A percentile compares a stretch with the other conserved stretches of the same genome.
These are phyloP conservation scores for Nephrotoma guestfalica DNA, from an alignment of 2,888 invertebrate genomes.

Conservation along the genomic window DNA sequence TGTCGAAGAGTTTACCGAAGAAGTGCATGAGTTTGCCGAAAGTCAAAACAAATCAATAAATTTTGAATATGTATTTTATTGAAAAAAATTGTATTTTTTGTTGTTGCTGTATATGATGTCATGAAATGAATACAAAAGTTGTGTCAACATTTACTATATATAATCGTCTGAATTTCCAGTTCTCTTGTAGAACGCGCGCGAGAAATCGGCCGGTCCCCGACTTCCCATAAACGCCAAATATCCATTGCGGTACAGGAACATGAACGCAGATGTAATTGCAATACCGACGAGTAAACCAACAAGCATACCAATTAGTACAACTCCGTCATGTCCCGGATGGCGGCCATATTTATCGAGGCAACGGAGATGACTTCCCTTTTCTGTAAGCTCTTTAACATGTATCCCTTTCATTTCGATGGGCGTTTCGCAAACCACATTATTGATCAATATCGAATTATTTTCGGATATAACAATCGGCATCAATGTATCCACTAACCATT, in stretches of 20 bases:
- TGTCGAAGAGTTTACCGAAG: neutral
- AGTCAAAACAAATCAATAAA: neutral
- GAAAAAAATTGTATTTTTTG: neutral
- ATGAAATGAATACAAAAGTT: neutral
- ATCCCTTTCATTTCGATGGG: conserved; percentile 49
- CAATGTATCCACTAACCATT: conserved; percentile 57
- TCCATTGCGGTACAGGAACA: conserved; percentile 47
- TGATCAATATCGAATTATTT: conserved; percentile 14
- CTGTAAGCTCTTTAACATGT: conserved; percentile 41
- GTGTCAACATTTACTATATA: neutral
- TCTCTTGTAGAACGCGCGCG: conserved; percentile 57
- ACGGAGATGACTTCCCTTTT: conserved; percentile 41
- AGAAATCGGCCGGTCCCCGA: conserved; percentile 42
- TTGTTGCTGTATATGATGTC: neutral
- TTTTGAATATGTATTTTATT: neutral
- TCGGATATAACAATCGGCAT: conserved; percentile 35
- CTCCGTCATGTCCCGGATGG: conserved; percentile 50
- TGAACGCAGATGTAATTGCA: conserved; percentile 43
- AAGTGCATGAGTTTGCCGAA: neutral
- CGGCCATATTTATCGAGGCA: conserved; percentile 51
- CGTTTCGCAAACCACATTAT: conserved; percentile 42
- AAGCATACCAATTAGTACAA: conserved; percentile 50
- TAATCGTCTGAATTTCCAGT: conserved; percentile 43
- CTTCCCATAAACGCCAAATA: conserved; percentile 44
- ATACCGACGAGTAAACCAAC: conserved; percentile 47